Evolutionary conservation across 2,888 invertebrate genomes (phyloP), one percentile per base, ranked within the genome.

Genomic region (Caenorhabditis sp.): DNA sequence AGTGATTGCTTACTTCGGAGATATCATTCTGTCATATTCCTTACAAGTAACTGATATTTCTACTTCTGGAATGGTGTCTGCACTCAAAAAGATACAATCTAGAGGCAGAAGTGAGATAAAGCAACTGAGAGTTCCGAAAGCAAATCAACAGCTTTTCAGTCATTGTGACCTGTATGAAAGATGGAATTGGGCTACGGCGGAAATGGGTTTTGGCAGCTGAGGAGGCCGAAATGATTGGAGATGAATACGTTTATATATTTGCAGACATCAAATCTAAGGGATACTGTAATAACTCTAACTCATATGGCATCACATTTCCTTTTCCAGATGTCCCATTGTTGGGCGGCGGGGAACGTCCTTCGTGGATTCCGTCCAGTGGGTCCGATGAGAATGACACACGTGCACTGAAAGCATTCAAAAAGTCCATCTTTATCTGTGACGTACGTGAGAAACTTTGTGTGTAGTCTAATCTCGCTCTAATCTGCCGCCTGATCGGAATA

Each of bases 201-300:
- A 70, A 63, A 24, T 76, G 56, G 59, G 37, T 82, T 45, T 15
- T 82, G 6, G 74, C 82, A 6, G 78, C 80, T 3, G 68, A 72
- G 13, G 84, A 85, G 45, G 75, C 65, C 7, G 63, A 66, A 13
- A 72, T 71, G 63, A 73, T 81, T 32, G 84, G 76, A 3, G 82
- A 84, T 32, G 87, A 87, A 13, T 87, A 83, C 61, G 84, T 85
- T 2, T 84, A 82, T 65, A 62, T 85, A 1, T 79, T 85, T 24
- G 68, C 82, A 0, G 84, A 83, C 56, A 80, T 78, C 32, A 79
- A 78, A 56, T 78, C 73, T 6, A 74, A 70, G 48, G 61, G 80
- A 66, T 80, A 55, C 65, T 56, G 77, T 76, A 52, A 43, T 15
- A 17, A 6, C 24, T 35, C 11, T 8, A 7, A 22, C 9, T 22